Conservation (phyloP, 2,797 vertebrate genomes). For the Coregonus sp. region DNA sequence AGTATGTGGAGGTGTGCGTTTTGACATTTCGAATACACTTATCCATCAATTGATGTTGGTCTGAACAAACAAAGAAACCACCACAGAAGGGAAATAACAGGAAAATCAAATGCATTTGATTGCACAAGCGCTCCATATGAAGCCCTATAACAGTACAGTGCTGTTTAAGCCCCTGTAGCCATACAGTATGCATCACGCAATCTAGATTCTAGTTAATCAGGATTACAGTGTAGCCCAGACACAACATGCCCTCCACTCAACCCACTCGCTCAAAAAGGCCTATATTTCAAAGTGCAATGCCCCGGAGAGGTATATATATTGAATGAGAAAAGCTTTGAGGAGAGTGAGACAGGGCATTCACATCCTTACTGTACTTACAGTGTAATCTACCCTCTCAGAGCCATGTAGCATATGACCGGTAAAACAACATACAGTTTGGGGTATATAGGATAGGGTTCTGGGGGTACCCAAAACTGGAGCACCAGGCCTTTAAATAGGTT, state of each 20-base stretch:
- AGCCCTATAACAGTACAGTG: neutral
- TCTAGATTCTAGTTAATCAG: neutral
- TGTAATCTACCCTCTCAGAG: conserved; percentile 25
- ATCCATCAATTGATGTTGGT: neutral
- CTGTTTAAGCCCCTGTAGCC: neutral
- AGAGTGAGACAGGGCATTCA: conserved; percentile 43
- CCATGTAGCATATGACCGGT: conserved; percentile 31
- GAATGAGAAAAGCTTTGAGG: conserved; percentile 33
- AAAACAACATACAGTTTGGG: conserved; percentile 18
- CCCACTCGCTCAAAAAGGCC: conserved; percentile 7
- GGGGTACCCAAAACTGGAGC: conserved; percentile 33
- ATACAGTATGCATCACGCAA: neutral
- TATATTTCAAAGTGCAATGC: conserved; percentile 32
- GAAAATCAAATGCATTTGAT: neutral
- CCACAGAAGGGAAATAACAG: neutral
- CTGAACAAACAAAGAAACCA: neutral
- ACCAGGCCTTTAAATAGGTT: neutral
- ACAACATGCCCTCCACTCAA: neutral
- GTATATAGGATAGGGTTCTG: neutral
- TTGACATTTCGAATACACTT: neutral
- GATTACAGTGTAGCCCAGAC: neutral
- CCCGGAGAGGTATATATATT: conserved; percentile 41
- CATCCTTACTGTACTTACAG: conserved; percentile 35
- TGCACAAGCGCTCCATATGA: neutral
- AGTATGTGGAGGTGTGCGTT: neutral